phyloP scores from a whole-genome alignment of 2,888 invertebrate species.

The Micoletzkya japonica region DNA sequence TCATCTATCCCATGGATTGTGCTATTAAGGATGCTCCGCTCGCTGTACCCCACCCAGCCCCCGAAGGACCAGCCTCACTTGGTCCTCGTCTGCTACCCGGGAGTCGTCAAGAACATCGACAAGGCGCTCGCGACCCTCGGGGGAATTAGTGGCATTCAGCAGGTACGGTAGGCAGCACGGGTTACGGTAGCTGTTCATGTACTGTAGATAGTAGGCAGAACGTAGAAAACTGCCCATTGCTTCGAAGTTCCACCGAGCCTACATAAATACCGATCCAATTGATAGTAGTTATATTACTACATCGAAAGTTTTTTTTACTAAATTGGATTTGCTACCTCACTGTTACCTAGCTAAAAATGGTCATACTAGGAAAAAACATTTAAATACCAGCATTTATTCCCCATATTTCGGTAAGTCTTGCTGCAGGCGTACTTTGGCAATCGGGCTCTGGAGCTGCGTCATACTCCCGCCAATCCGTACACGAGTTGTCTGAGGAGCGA shows the following conservation, averaged over 20 bases:
- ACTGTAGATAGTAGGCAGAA: too few relatives aligned
- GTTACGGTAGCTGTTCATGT: background rate
- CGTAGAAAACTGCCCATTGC: too few relatives aligned
- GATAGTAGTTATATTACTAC: too few relatives aligned
- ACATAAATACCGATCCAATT: too few relatives aligned
- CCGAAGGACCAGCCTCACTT: conserved; percentile 34
- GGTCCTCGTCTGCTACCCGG: conserved; percentile 58
- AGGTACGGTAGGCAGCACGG: conserved; percentile 34
- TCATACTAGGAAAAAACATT: background rate
- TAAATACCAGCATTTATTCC: too few relatives aligned
- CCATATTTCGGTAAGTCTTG: too few relatives aligned
- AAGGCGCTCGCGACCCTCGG: conserved; percentile 58
- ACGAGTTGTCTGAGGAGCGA: conserved; percentile 63
- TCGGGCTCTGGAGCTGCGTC: conserved; percentile 47
- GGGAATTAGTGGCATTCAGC: conserved; percentile 47
- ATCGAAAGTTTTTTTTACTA: background rate
- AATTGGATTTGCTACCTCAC: background rate
- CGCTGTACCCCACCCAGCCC: background rate
- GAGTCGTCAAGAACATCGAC: conserved; percentile 56
- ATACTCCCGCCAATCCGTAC: conserved; percentile 55
- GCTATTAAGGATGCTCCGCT: conserved; percentile 28
- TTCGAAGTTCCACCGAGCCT: too few relatives aligned
- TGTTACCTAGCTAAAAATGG: background rate
- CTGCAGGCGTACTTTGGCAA: conserved; percentile 42
- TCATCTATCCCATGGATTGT: too few relatives aligned